Conservation (phyloP, 2,113 vertebrate genomes). For the Rhineura floridana region DNA sequence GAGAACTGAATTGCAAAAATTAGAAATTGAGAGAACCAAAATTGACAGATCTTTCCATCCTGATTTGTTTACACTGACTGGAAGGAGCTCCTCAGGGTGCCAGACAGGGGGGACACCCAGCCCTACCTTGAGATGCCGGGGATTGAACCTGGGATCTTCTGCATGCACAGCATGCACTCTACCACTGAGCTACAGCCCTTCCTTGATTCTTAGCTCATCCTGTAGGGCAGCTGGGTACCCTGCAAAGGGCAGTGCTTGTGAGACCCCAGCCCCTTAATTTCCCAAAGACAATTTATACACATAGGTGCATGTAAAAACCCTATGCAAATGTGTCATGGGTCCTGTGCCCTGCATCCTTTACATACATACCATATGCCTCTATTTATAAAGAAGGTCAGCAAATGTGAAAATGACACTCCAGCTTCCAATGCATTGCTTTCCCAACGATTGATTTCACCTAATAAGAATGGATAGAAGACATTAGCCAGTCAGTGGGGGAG, state of each 20-base stretch:
- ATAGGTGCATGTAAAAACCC: background rate
- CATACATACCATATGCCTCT: background rate
- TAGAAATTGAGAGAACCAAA: no score
- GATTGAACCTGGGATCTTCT: no score
- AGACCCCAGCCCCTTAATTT: background rate
- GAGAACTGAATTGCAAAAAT: no score
- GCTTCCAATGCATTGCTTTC: background rate
- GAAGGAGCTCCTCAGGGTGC: no score
- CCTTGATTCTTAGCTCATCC: no score
- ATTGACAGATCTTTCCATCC: no score
- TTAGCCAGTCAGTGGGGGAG: conserved; percentile 37
- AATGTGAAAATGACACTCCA: background rate
- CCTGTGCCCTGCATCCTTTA: background rate
- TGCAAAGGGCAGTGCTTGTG: background rate
- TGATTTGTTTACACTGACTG: no score
- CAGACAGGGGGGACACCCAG: no score
- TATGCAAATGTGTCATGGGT: background rate
- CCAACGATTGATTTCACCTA: conserved; percentile 51
- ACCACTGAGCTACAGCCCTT: no score
- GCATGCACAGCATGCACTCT: no score
- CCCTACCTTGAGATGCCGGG: no score
- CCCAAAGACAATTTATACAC: background rate
- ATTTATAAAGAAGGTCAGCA: conserved; percentile 13
- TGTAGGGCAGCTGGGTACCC: no score
- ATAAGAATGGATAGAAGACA: conserved; percentile 56